A percentile compares a stretch with the other conserved stretches of the same genome.
Conservation (phyloP, 2,113 vertebrate species). For the Charadrius vociferus region DNA sequence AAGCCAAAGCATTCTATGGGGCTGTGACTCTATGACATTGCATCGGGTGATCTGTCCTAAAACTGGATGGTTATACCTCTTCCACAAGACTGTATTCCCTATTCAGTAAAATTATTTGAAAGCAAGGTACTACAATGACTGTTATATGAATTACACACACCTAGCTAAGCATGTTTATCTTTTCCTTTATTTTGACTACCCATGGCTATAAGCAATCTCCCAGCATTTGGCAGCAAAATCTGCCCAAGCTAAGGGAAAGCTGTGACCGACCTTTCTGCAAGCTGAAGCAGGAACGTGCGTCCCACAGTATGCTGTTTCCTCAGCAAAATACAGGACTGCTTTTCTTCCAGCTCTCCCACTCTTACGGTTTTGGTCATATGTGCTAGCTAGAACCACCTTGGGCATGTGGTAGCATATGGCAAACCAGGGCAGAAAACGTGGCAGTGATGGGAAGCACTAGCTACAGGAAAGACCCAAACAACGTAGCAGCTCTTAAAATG, state of each 20-base stretch:
- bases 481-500: neutral
- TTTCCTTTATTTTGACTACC: neutral
- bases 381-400: neutral
- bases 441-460: neutral
- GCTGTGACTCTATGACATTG: neutral
- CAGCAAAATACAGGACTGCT: neutral
- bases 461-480: neutral
- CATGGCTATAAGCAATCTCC: neutral
- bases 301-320: neutral
- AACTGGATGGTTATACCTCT: neutral
- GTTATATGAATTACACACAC: neutral
- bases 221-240: neutral
- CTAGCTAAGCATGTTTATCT: neutral
- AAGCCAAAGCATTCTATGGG: neutral
- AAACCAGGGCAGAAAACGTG: neutral
- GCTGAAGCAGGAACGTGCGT: neutral
- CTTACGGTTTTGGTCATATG: neutral
- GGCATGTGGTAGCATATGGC: neutral
- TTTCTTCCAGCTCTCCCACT: neutral
- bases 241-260: neutral
- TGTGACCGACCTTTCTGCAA: neutral
- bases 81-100: neutral
- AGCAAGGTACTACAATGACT: neutral
- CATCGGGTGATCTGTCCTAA: neutral
- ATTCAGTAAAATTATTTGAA: neutral